These are phyloP conservation scores for Enoplosus armatus DNA, from an alignment of 2,797 vertebrate genomes.

Conservation along the genomic window DNA sequence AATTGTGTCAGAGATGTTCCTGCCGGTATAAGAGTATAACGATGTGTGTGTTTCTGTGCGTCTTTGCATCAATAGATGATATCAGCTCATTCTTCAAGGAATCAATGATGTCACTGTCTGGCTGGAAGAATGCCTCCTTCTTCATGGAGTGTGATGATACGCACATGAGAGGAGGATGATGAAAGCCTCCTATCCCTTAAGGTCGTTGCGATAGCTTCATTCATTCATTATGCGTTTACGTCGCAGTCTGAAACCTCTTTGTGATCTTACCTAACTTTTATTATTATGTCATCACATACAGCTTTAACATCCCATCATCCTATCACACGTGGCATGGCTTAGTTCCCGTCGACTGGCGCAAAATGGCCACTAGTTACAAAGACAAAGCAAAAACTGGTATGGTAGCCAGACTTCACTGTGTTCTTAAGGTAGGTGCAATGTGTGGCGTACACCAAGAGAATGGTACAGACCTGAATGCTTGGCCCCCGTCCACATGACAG, in stretches of 20 bases:
- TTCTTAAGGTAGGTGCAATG: too few relatives aligned
- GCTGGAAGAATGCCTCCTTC: slow-evolving; percentile 3
- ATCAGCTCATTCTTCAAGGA: not conserved
- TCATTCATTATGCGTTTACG: not conserved
- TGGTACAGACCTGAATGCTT: too few relatives aligned
- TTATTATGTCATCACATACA: not conserved
- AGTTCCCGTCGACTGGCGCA: too few relatives aligned
- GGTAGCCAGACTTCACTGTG: too few relatives aligned
- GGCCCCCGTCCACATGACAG: too few relatives aligned
- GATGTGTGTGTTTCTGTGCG: slow-evolving; percentile 7
- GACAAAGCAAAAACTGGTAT: not conserved
- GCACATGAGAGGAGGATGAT: not conserved
- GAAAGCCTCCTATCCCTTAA: not conserved
- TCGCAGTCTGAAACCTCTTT: not conserved
- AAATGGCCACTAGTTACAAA: not conserved
- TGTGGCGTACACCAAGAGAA: too few relatives aligned
- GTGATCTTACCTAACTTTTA: not conserved
- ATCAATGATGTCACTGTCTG: not conserved
- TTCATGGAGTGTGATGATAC: not conserved
- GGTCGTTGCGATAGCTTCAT: not conserved
- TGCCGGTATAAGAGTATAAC: not conserved
- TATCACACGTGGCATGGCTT: not conserved
- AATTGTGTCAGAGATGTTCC: not conserved
- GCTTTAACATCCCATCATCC: not conserved
- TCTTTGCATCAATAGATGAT: not conserved